Evolutionary conservation across 2,888 invertebrate genomes (phyloP).

Genomic region (Machimus atricapillus): DNA sequence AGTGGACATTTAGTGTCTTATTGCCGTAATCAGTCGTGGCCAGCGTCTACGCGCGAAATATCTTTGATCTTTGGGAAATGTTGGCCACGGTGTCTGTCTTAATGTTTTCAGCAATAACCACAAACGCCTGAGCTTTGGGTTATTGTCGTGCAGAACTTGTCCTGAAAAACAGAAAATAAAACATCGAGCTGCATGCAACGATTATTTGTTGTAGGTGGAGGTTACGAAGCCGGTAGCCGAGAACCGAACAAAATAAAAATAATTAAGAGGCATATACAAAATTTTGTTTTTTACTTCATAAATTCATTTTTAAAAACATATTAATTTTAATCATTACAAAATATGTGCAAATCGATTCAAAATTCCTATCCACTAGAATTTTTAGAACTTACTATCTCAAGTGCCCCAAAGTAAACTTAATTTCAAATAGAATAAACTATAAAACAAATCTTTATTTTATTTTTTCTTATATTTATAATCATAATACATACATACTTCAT

Average conservation of each 20-base stretch:
- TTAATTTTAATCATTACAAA: no score
- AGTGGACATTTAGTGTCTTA: conserved; percentile 11
- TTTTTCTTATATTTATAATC: no score
- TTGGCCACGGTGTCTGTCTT: neutral
- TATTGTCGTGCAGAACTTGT: neutral
- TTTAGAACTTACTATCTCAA: no score
- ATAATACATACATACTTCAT: no score
- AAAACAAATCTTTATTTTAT: no score
- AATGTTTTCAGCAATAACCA: neutral
- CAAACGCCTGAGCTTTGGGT: neutral
- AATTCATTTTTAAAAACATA: no score
- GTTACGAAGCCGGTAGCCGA: neutral
- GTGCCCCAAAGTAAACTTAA: no score
- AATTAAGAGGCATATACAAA: no score
- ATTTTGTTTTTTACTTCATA: no score
- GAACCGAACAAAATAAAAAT: neutral
- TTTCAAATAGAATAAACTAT: no score
- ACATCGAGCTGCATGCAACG: neutral
- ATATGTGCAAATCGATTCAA: no score
- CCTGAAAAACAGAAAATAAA: neutral
- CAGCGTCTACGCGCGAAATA: neutral
- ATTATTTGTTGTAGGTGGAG: neutral
- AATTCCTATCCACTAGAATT: no score
- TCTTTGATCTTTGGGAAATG: neutral
- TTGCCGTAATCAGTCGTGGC: conserved; percentile 1